Percentiles rank a stretch among this genome's conserved stretches.
These are phyloP conservation scores for Odontomachus brunneus DNA, from an alignment of 1,140 invertebrate genomes.

Conservation along the genomic window DNA sequence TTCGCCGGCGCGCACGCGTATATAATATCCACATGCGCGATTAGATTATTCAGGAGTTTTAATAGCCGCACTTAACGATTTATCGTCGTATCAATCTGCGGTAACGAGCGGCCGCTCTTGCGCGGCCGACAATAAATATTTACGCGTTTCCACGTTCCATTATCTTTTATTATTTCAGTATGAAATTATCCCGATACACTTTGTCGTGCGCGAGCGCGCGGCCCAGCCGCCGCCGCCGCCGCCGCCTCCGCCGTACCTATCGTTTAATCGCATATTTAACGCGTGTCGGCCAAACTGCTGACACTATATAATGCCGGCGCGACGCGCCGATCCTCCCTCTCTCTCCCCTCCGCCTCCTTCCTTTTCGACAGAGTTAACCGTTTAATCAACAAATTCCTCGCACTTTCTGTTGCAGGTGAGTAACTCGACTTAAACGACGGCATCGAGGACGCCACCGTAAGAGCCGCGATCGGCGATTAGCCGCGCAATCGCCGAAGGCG, in stretches of 20 bases:
- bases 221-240: constrained; percentile 1
- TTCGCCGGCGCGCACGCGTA: background rate
- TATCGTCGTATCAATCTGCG: constrained; percentile 58
- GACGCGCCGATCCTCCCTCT: constrained; percentile 13
- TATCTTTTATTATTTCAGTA: constrained; percentile 75
- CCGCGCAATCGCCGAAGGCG: constrained; percentile 46
- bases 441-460: constrained; percentile 26
- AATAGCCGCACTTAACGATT: constrained; percentile 61
- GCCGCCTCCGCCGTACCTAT: constrained; percentile 34
- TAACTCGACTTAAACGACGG: constrained; percentile 46
- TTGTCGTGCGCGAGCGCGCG: constrained; percentile 49
- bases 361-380: constrained; percentile 34
- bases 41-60: constrained; percentile 65
- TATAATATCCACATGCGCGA: constrained; percentile 34
- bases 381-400: constrained; percentile 65
- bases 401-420: constrained; percentile 73
- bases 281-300: constrained; percentile 68
- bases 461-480: constrained; percentile 26
- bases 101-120: constrained; percentile 61
- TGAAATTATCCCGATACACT: constrained; percentile 68
- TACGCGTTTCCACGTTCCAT: constrained; percentile 69
- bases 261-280: constrained; percentile 65
- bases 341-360: background rate
- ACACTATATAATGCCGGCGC: constrained; percentile 54
- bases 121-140: constrained; percentile 72